Evolutionary conservation across 2,113 vertebrate species (phyloP), one percentile per base, ranked within the genome.

Genomic region (Chroicocephalus ridibundus): DNA sequence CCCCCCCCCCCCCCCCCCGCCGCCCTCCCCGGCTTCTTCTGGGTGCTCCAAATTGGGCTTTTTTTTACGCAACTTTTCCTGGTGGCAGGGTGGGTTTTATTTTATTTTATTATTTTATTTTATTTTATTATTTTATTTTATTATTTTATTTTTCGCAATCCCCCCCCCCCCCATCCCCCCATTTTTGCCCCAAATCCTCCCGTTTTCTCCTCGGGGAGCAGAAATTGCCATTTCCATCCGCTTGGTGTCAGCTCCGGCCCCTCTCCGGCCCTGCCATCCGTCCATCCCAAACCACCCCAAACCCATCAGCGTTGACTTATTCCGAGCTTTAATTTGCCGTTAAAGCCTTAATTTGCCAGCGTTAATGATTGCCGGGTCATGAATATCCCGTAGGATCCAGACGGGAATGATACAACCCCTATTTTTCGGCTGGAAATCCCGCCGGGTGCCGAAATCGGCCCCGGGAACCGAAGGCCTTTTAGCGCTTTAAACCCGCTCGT

Each of bases 191-290:
- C 17, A 29, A 42, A 47, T 46, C 47, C 51, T 61, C 38, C 38
- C 1, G 0, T 15, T 55, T 47, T 60, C 57, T 7, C 6, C 29
- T 90, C 15, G 9, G 2, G 5, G 17, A 75, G 46, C 44, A 65
- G 91, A 77, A 94, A 82, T 77, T 80, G 32, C 68, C 6, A 12
- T 82, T 88, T 69, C 34, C 62, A 55, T 88, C 88, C 89, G 3
- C 91, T 72, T 88, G 86, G 82, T 54, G 95, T 95, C 93, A 88
- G 89, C 86, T 95, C 77, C n/a, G 14, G 49, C 58, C 58, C 49
- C 66, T 51, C 54, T 69, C 46, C 0, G 0, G 62, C 62, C 42
- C 62, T 7, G 7, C 70, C 26, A 25, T 68, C 64, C 2, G 0
- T 40, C 74, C 24, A 5, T 18, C 64, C 47, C 36, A 25, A 76